A percentile compares a stretch with the other conserved stretches of the same genome.
phyloP scores from a whole-genome alignment of 2,888 invertebrate genomes.

The Chydorus sphaericus region DNA sequence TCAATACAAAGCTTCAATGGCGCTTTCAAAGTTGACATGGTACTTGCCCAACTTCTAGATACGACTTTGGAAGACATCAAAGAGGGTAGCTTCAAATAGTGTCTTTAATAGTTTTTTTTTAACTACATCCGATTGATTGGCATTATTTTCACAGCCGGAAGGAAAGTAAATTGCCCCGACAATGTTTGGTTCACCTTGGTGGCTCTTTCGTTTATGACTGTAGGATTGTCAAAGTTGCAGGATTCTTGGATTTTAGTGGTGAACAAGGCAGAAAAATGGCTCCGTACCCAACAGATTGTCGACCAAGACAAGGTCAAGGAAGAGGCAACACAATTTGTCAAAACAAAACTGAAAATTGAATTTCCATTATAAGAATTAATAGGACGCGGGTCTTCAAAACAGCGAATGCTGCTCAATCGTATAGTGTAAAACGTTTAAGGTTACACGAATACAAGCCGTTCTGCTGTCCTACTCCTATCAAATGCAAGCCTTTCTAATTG shows the following conservation, averaged over 20 bases:
- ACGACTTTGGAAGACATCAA: background rate
- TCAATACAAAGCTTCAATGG: slow-evolving; percentile 9
- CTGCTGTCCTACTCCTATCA: no score
- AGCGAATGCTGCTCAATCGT: no score
- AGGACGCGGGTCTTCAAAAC: no score
- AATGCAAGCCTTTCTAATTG: no score
- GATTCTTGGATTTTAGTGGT: slow-evolving; percentile 20
- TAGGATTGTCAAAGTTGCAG: slow-evolving; percentile 16
- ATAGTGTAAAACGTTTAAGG: no score
- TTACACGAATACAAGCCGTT: no score
- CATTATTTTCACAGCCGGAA: slow-evolving; percentile 16
- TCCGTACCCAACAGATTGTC: background rate
- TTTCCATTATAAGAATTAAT: no score
- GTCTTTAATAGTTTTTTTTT: background rate
- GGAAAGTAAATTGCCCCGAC: slow-evolving; percentile 14
- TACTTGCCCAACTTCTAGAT: background rate
- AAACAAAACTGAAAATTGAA: background rate
- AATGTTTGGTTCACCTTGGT: slow-evolving; percentile 19
- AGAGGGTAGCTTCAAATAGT: background rate
- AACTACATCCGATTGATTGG: background rate
- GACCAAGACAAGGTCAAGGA: background rate
- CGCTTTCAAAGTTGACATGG: background rate
- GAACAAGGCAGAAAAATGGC: slow-evolving; percentile 20
- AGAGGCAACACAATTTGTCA: background rate
- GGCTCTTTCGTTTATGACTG: slow-evolving; percentile 17